phyloP scores from a whole-genome alignment of 2,888 invertebrate species.

The Argynnis bischoffii region DNA sequence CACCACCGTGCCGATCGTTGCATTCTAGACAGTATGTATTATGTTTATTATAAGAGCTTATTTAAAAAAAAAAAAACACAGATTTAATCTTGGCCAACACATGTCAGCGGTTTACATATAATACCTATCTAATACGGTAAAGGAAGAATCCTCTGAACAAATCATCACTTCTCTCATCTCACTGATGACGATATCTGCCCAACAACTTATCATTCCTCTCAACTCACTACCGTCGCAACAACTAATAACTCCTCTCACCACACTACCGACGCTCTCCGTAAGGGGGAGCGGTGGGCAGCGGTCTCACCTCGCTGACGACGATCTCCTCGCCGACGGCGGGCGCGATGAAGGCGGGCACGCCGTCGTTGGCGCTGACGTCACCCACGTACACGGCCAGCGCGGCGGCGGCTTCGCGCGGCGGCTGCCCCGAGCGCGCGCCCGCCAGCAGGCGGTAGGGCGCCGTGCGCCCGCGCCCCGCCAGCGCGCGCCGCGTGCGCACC shows the following conservation, averaged over 20 bases:
- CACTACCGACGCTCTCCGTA: too few species aligned
- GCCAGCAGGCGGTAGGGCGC: slow-evolving; percentile 87
- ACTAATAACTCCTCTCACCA: too few species aligned
- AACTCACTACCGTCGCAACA: not conserved
- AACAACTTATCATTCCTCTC: too few species aligned
- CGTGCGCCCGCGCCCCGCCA: slow-evolving; percentile 89
- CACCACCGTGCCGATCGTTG: slow-evolving; percentile 87
- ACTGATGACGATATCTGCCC: too few species aligned
- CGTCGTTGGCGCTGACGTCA: slow-evolving; percentile 91
- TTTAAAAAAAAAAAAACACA: not conserved
- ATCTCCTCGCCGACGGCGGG: slow-evolving; percentile 87
- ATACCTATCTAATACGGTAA: not conserved
- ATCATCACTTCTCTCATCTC: too few species aligned
- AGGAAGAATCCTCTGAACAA: not conserved
- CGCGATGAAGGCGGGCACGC: slow-evolving; percentile 88
- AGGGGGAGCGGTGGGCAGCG: too few species aligned
- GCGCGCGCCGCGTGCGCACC: slow-evolving; percentile 83
- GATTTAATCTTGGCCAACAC: not conserved
- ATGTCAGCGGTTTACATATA: not conserved
- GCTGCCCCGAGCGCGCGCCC: slow-evolving; percentile 87
- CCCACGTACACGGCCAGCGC: slow-evolving; percentile 86
- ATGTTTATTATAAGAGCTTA: not conserved
- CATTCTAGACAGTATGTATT: slow-evolving; percentile 75
- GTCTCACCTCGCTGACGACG: slow-evolving; percentile 84
- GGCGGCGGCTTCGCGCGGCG: slow-evolving; percentile 84